Evolutionary conservation across 2,888 invertebrate genomes (phyloP).

Genomic region (Erynnis tages): DNA sequence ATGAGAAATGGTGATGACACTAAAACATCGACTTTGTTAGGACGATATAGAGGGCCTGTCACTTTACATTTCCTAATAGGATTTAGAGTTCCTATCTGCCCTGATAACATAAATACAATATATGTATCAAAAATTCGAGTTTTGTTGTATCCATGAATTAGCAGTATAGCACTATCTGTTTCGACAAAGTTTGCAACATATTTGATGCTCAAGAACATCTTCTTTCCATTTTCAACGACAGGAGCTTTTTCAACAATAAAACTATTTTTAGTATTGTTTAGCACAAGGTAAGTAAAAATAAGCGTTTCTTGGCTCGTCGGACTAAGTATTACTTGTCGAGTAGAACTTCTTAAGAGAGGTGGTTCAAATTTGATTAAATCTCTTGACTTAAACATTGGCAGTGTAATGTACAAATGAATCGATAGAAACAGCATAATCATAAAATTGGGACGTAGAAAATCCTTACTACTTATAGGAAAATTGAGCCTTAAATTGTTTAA

Average conservation of each 20-base stretch:
- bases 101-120: constrained; percentile 58
- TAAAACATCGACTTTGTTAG: constrained; percentile 62
- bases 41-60: constrained; percentile 63
- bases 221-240: constrained; percentile 58
- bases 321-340: constrained; percentile 58
- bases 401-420: constrained; percentile 75
- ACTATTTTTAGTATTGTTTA: constrained; percentile 57
- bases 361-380: constrained; percentile 68
- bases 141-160: constrained; percentile 71
- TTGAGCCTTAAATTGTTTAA: constrained; percentile 79
- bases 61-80: constrained; percentile 67
- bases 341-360: constrained; percentile 64
- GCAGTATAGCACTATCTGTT: constrained; percentile 55
- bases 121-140: constrained; percentile 73
- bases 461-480: constrained; percentile 74
- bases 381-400: constrained; percentile 76
- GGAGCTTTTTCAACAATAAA: constrained; percentile 64
- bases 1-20: constrained; percentile 59
- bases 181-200: constrained; percentile 62
- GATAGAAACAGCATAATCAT: constrained; percentile 82
- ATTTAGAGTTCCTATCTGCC: constrained; percentile 51
- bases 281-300: constrained; percentile 53
- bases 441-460: constrained; percentile 77
- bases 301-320: constrained; percentile 67
- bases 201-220: constrained; percentile 61